Percentiles rank a stretch among this genome's conserved stretches.
These are phyloP conservation scores for Lasioglossum calceatum DNA, from an alignment of 2,888 invertebrate species.

Conservation along the genomic window DNA sequence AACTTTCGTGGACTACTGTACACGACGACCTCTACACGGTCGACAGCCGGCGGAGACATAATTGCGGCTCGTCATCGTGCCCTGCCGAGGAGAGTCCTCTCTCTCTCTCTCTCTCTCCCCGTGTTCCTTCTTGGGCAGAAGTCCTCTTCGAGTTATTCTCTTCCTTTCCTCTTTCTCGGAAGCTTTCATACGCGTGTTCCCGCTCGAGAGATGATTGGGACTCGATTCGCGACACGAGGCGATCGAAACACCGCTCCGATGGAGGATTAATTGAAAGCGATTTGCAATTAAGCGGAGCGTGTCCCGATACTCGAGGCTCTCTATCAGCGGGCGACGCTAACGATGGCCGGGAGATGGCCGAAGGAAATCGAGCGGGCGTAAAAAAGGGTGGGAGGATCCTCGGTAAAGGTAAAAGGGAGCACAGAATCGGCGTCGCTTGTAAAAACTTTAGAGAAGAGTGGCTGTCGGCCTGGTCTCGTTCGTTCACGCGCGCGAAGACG, in stretches of 20 bases:
- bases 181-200: slow-evolving; percentile 11
- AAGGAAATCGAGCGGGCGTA: not conserved
- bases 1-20: slow-evolving; percentile 73
- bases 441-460: not conserved
- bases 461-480: not conserved
- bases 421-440: not conserved
- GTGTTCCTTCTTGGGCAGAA: not conserved
- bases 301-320: not conserved
- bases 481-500: slow-evolving; percentile 8
- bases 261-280: not conserved
- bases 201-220: not conserved
- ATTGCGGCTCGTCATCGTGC: slow-evolving; percentile 81
- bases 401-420: not conserved
- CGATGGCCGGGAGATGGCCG: not conserved
- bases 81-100: slow-evolving; percentile 62
- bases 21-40: slow-evolving; percentile 79
- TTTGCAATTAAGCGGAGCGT: not conserved
- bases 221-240: not conserved
- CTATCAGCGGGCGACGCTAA: not conserved
- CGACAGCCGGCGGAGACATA: slow-evolving; percentile 80
- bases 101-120: not conserved
- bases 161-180: slow-evolving; percentile 21
- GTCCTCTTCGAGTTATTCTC: not conserved
- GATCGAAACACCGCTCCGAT: not conserved
- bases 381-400: not conserved